Conservation (phyloP, 2,113 vertebrate genomes). For the Leptocoma aspasia region DNA sequence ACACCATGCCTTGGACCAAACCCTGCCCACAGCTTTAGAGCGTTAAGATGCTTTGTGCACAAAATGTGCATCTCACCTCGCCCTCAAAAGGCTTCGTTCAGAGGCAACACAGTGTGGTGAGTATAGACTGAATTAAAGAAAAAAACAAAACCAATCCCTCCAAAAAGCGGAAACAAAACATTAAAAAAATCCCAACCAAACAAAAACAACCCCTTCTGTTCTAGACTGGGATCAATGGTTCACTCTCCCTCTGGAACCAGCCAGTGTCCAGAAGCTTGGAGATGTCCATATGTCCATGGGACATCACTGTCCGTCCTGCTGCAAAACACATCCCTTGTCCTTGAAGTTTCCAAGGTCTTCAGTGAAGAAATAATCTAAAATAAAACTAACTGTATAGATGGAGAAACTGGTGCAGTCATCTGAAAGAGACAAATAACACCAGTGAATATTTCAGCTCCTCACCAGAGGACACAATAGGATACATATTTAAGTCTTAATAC, state of each 20-base stretch:
- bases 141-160: not conserved
- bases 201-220: not conserved
- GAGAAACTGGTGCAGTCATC: not conserved
- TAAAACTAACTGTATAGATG: not conserved
- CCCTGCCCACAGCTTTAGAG: fast-evolving
- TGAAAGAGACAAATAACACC: constrained; percentile 3
- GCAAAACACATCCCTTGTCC: not conserved
- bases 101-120: not conserved
- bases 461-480: not conserved
- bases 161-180: not conserved
- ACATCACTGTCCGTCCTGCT: fast-evolving
- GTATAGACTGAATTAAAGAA: not conserved
- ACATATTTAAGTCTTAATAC: not conserved
- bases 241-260: not conserved
- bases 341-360: not conserved
- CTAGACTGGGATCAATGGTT: not conserved
- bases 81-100: not conserved
- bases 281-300: fast-evolving
- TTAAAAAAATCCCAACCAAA: not conserved
- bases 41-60: not conserved
- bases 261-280: fast-evolving
- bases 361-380: not conserved
- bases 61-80: not conserved
- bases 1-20: fast-evolving
- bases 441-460: not conserved